Conservation (phyloP, 1,140 invertebrate genomes). For the Amphibalanus amphitrite region DNA sequence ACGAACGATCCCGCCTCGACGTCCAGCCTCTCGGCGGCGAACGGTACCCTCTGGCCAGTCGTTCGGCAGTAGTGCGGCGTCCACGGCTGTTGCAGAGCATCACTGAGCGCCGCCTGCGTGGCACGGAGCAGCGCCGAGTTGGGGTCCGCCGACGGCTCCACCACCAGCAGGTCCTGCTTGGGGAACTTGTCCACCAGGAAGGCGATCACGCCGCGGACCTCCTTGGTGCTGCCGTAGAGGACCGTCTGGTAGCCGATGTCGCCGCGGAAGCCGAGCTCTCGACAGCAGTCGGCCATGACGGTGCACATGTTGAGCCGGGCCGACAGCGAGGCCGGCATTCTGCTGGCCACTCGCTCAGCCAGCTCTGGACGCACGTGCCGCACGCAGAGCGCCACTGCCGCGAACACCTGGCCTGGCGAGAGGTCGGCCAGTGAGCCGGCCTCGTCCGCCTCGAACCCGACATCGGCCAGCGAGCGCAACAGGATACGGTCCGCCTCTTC, state of each 20-base stretch:
- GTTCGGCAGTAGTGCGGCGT: neutral
- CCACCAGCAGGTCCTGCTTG: neutral
- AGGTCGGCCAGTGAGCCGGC: neutral
- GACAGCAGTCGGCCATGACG: neutral
- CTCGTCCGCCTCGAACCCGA: neutral
- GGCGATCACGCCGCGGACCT: neutral
- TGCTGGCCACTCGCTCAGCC: neutral
- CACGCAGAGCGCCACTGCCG: neutral
- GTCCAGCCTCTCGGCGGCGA: neutral
- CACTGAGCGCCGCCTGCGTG: neutral
- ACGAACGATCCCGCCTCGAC: neutral
- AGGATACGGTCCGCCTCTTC: neutral
- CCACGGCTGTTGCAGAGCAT: neutral
- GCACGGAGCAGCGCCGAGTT: neutral
- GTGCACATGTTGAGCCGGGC: neutral
- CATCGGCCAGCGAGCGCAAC: neutral
- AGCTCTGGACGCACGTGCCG: neutral
- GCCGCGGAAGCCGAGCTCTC: neutral
- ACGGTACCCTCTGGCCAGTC: neutral
- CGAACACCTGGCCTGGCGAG: neutral
- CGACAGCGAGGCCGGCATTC: neutral
- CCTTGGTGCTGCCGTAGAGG: neutral
- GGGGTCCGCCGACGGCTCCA: neutral
- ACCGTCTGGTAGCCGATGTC: neutral
- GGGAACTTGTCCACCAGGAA: neutral